phyloP scores from a whole-genome alignment of 2,113 vertebrate species.

The Eurypyga helias region DNA sequence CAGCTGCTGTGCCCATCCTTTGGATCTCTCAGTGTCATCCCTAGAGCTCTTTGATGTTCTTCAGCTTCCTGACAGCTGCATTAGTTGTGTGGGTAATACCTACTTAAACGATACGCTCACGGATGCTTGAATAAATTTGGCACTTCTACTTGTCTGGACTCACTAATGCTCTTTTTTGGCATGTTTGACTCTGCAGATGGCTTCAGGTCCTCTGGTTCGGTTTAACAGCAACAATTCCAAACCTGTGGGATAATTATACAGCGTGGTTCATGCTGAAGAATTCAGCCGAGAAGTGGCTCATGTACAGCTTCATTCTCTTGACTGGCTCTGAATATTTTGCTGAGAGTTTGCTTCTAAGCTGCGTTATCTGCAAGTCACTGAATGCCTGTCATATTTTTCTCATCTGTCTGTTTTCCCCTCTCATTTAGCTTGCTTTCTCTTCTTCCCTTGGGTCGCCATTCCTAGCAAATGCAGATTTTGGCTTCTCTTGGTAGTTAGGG shows the following conservation, averaged over 20 bases:
- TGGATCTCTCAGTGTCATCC: neutral
- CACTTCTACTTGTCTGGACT: neutral
- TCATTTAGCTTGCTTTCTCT: neutral
- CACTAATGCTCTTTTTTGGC: neutral
- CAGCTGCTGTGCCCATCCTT: neutral
- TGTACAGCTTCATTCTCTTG: neutral
- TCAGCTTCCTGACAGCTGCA: neutral
- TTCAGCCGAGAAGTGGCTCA: neutral
- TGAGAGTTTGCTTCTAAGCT: neutral
- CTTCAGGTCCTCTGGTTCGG: neutral
- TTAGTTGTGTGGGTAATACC: neutral
- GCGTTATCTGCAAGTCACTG: neutral
- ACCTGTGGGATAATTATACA: neutral
- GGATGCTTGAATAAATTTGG: neutral
- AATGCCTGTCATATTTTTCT: neutral
- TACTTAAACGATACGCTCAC: neutral
- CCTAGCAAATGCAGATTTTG: neutral
- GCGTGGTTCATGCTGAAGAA: neutral
- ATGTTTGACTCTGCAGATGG: neutral
- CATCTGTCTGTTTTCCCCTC: neutral
- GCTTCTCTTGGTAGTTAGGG: neutral
- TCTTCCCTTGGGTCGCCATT: neutral
- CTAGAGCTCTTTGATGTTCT: conserved; percentile 3
- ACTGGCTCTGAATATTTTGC: neutral
- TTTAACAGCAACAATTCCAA: neutral